phyloP scores from a whole-genome alignment of 2,113 vertebrate species.

The Alligator sinensis region DNA sequence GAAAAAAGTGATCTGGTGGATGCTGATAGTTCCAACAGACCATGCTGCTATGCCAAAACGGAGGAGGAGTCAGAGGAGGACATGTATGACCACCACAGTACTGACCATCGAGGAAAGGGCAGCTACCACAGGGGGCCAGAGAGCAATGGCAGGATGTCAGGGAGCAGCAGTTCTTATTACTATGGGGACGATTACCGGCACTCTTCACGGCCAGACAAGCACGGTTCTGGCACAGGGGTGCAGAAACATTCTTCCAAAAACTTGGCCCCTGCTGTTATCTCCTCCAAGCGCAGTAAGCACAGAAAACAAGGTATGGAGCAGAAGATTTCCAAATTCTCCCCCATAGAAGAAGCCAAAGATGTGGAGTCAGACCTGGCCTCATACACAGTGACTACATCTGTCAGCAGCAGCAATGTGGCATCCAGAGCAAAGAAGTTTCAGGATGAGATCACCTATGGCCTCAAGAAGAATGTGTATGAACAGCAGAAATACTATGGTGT shows the following conservation, averaged over 20 bases:
- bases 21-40: constrained; percentile 79
- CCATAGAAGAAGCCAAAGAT: constrained; percentile 97
- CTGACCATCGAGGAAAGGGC: constrained; percentile 84
- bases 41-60: constrained; percentile 87
- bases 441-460: constrained; percentile 91
- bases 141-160: constrained; percentile 85
- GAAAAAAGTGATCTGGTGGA: constrained; percentile 80
- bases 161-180: constrained; percentile 83
- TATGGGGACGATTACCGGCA: constrained; percentile 89
- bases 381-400: constrained; percentile 86
- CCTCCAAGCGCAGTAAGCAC: constrained; percentile 97
- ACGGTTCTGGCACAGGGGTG: constrained; percentile 76
- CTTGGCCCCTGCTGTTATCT: constrained; percentile 91
- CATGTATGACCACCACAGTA: constrained; percentile 89
- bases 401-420: constrained; percentile 87
- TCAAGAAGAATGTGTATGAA: constrained; percentile 94
- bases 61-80: constrained; percentile 97
- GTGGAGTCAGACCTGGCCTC: constrained; percentile 96
- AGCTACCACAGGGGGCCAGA: constrained; percentile 85
- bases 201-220: constrained; percentile 83
- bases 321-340: constrained; percentile 98
- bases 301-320: constrained; percentile 98
- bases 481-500: constrained; percentile 94
- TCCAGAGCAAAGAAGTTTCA: constrained; percentile 93
- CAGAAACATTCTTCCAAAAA: constrained; percentile 94